Percentiles rank a stretch among this genome's conserved stretches.
phyloP scores from a whole-genome alignment of 2,797 vertebrate genomes.

The Alfaro cultratus region DNA sequence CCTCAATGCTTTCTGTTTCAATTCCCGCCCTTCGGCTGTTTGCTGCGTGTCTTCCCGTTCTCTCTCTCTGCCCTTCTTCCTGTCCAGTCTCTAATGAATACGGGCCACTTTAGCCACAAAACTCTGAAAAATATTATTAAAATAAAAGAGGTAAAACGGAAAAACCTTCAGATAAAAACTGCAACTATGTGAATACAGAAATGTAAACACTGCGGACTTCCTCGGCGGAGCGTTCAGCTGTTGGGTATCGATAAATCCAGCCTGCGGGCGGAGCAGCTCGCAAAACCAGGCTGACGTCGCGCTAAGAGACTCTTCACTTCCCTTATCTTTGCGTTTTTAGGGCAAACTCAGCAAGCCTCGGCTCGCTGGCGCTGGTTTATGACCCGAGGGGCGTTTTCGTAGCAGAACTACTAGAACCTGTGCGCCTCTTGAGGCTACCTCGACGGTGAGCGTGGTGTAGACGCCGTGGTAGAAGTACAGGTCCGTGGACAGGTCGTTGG shows the following conservation, averaged over 20 bases:
- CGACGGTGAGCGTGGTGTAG: conserved; percentile 88
- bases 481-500: conserved; percentile 81
- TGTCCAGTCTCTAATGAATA: no score
- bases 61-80: no score
- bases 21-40: no score
- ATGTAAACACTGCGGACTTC: not conserved
- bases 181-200: not conserved
- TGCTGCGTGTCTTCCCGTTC: no score
- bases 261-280: not conserved
- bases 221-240: not conserved
- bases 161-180: not conserved
- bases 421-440: conserved; percentile 76
- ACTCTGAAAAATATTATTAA: not conserved
- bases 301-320: conserved; percentile 1
- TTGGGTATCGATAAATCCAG: not conserved
- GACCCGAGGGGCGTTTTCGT: not conserved
- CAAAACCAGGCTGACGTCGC: not conserved
- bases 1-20: no score
- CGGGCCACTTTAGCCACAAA: no score
- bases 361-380: not conserved
- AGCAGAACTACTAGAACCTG: not conserved
- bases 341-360: not conserved
- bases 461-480: conserved; percentile 93
- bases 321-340: not conserved
- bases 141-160: not conserved